A percentile compares a stretch with the other conserved stretches of the same genome.
These are phyloP conservation scores for Sphaerodactylus townsendi DNA, from an alignment of 2,113 vertebrate genomes.

Conservation along the genomic window DNA sequence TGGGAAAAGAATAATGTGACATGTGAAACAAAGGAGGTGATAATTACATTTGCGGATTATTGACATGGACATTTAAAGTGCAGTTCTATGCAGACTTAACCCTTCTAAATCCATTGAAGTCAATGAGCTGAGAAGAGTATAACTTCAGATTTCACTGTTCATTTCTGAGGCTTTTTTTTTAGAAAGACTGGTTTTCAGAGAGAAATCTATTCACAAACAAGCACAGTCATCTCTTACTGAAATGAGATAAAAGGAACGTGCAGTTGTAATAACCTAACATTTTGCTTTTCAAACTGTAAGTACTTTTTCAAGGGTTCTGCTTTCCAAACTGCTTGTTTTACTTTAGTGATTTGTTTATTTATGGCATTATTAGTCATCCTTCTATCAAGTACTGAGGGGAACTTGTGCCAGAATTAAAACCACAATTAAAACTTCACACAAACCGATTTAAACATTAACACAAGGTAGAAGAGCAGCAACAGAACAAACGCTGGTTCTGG, in stretches of 20 bases:
- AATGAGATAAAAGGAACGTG: neutral
- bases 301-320: too few species aligned
- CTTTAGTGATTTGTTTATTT: neutral
- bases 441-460: neutral
- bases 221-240: neutral
- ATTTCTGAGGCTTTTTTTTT: slow-evolving; percentile 39
- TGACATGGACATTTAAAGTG: slow-evolving; percentile 39
- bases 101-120: too few species aligned
- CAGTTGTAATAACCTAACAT: neutral
- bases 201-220: slow-evolving; percentile 13
- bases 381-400: neutral
- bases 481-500: too few species aligned
- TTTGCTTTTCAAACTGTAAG: neutral
- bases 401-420: neutral
- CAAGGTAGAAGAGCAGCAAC: neutral
- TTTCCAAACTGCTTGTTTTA: neutral
- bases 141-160: neutral
- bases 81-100: too few species aligned
- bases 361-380: neutral
- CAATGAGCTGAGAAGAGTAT: too few species aligned
- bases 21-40: slow-evolving; percentile 4
- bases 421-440: neutral
- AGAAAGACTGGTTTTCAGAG: slow-evolving; percentile 39
- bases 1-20: slow-evolving; percentile 29
- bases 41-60: slow-evolving; percentile 43